Conservation (phyloP, 2,888 invertebrate genomes). For the Caenorhabditis drosophilae region DNA sequence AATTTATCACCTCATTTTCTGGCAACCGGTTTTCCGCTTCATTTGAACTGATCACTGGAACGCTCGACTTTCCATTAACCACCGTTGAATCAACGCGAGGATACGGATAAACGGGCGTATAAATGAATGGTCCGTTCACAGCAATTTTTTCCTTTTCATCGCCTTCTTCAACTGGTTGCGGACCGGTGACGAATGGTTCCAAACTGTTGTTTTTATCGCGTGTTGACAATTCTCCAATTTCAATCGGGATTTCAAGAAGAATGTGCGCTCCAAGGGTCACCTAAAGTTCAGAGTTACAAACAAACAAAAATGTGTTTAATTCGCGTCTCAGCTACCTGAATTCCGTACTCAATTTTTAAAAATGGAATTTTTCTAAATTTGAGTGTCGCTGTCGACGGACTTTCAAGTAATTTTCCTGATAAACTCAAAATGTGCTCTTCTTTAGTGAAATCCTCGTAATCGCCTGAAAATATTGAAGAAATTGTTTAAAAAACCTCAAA, state of each 20-base stretch:
- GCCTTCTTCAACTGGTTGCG: conserved; percentile 52
- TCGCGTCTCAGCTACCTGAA: conserved; percentile 26
- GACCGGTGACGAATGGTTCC: conserved; percentile 42
- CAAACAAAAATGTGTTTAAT: background rate
- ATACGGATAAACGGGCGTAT: conserved; percentile 53
- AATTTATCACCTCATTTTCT: conserved; percentile 10
- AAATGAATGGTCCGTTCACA: conserved; percentile 51
- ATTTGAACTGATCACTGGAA: background rate
- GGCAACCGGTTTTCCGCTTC: too few species aligned
- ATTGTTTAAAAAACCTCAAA: too few species aligned
- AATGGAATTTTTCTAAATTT: conserved; percentile 53
- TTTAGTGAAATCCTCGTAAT: conserved; percentile 30
- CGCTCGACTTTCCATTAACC: conserved; percentile 16
- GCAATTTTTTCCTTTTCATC: conserved; percentile 51
- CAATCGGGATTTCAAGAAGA: conserved; percentile 48
- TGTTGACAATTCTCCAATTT: conserved; percentile 47
- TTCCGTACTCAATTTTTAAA: conserved; percentile 52
- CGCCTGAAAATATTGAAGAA: too few species aligned
- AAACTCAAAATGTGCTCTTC: conserved; percentile 40
- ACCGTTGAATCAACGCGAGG: conserved; percentile 14
- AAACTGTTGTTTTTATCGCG: conserved; percentile 34
- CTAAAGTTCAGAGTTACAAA: conserved; percentile 3
- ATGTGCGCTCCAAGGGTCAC: conserved; percentile 44
- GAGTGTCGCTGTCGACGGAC: conserved; percentile 51
- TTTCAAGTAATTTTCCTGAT: conserved; percentile 42